These are phyloP conservation scores for Artemia sinica DNA, from an alignment of 2,888 invertebrate genomes.

Conservation along the genomic window DNA sequence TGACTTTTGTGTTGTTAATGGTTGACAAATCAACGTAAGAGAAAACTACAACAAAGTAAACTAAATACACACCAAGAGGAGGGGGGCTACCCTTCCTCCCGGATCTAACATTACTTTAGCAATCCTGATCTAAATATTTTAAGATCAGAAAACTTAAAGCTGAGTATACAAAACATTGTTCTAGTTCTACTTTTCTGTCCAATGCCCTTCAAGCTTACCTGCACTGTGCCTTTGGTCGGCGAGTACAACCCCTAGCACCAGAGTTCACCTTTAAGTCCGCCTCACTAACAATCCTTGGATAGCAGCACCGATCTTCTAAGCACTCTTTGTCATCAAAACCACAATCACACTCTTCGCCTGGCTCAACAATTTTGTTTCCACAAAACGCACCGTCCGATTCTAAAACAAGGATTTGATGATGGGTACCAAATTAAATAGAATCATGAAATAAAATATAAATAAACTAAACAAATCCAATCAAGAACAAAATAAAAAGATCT, in stretches of 20 bases:
- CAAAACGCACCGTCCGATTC: conserved; percentile 79
- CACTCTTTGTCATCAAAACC: conserved; percentile 86
- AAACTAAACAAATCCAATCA: no score
- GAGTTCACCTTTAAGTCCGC: conserved; percentile 48
- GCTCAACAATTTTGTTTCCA: conserved; percentile 96
- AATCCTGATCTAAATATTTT: no score
- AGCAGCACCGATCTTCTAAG: conserved; percentile 68
- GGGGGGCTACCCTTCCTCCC: no score
- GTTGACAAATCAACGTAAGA: no score
- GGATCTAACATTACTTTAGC: no score
- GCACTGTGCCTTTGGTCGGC: conserved; percentile 59
- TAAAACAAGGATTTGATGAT: neutral
- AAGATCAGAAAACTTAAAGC: no score
- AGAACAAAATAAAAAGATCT: no score
- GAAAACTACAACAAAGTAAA: no score
- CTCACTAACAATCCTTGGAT: conserved; percentile 58
- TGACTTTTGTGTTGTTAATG: no score
- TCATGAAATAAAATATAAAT: no score
- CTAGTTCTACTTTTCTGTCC: neutral
- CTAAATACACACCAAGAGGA: no score
- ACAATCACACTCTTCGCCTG: conserved; percentile 93
- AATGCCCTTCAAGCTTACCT: conserved; percentile 38
- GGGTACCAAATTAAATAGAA: no score
- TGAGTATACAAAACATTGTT: neutral
- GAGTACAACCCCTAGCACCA: conserved; percentile 59